These are phyloP conservation scores for Leucopsar rothschildi DNA, from an alignment of 2,113 vertebrate species.

Conservation along the genomic window DNA sequence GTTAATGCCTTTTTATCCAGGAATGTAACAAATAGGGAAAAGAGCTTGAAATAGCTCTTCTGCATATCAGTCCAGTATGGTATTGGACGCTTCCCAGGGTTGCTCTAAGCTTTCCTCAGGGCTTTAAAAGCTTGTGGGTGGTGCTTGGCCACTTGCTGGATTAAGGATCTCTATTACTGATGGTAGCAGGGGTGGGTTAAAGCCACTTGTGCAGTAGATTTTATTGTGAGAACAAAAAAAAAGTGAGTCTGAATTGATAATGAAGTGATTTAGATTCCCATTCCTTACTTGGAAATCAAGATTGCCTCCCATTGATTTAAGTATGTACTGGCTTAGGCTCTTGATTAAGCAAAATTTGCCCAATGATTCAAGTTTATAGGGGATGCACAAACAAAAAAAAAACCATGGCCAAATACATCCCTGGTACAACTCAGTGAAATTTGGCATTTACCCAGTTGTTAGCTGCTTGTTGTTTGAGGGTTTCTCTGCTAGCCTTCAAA, in stretches of 20 bases:
- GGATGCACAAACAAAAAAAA: background rate
- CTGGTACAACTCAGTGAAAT: background rate
- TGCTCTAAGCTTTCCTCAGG: background rate
- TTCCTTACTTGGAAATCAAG: background rate
- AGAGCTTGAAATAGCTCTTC: conserved; percentile 4
- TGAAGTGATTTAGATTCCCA: background rate
- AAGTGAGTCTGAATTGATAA: background rate
- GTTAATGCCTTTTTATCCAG: conserved; percentile 15
- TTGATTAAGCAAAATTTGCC: conserved; percentile 13
- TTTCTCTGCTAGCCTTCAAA: background rate
- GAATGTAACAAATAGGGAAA: background rate
- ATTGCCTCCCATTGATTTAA: background rate
- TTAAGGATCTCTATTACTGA: background rate
- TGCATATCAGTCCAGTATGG: background rate
- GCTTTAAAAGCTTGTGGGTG: background rate
- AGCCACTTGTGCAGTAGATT: background rate
- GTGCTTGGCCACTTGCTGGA: background rate
- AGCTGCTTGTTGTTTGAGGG: background rate
- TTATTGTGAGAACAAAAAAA: background rate
- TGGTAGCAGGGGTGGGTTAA: background rate
- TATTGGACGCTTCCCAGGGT: background rate
- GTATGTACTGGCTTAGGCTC: background rate
- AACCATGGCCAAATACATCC: background rate
- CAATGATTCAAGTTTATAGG: conserved; percentile 30
- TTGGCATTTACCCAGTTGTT: background rate